Percentiles rank a stretch among this genome's conserved stretches.
These are phyloP conservation scores for Petrocephalus schoutedeni DNA, from an alignment of 2,797 vertebrate genomes.

Conservation along the genomic window DNA sequence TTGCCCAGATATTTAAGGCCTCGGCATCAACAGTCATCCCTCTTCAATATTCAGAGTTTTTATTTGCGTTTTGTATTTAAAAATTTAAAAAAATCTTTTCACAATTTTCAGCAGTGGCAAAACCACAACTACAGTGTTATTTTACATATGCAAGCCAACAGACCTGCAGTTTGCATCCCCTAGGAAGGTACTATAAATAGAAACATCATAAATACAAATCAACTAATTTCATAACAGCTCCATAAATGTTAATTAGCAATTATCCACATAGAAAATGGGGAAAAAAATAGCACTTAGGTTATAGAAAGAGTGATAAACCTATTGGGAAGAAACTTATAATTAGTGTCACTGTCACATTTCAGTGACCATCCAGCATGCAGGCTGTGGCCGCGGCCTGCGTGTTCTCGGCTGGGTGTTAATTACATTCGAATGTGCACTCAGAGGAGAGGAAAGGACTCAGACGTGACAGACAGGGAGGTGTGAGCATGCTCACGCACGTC, in stretches of 20 bases:
- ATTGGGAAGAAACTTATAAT: not conserved
- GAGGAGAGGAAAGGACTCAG: not conserved
- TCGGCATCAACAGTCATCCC: not conserved
- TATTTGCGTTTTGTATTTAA: not conserved
- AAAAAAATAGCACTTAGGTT: not conserved
- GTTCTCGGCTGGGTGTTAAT: not conserved
- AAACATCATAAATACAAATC: not conserved
- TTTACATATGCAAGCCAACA: not conserved
- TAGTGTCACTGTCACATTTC: not conserved
- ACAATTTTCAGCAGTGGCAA: not conserved
- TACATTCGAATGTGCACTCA: not conserved
- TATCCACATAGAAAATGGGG: too few species aligned
- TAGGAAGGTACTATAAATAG: not conserved
- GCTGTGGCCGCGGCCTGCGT: too few species aligned
- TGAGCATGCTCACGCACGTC: not conserved
- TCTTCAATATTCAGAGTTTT: not conserved
- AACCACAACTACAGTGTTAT: not conserved
- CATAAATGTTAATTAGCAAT: not conserved
- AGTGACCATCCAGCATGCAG: not conserved
- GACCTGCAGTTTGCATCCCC: not conserved
- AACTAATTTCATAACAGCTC: not conserved
- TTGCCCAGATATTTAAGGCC: not conserved
- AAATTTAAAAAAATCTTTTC: not conserved
- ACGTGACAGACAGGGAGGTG: conserved; percentile 14
- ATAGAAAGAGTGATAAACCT: not conserved